Base-by-base conservation (phyloP, 1,140 invertebrate genomes). In the Eueides isabella region DNA sequence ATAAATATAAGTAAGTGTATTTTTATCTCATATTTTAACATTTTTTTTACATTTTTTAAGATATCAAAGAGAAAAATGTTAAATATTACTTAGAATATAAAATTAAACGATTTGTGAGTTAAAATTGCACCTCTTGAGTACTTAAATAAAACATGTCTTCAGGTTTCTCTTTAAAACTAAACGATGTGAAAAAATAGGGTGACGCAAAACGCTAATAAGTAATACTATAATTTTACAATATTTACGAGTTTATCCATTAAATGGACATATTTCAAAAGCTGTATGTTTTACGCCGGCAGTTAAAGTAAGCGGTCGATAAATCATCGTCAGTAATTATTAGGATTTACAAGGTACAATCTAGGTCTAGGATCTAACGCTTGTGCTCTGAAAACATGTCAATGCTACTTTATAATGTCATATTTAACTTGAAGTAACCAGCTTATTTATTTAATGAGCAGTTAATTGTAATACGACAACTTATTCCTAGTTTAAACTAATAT, bases 261-360 rank as follows among this genome's bases (percentile, higher is more conserved):
- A 23, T 9, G 11, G 6, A 55, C 48, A 30, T 38, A 44, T 67
- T 62, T 62, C 61, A 62, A 14, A 62, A 62, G 14, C 61, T 62
- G 26, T 62, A 61, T 28, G 61, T 62, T 62, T 62, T 62, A 62
- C 61, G 61, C 29, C 61, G 28, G 61, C 16, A 62, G 61, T 62
- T 62, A 62, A 62, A 62, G 61, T 62, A 30, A 62, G 61, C 61
- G 61, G 61, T 29, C 61, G 67, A 70, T 70, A 73, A 73, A 73
- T 73, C 71, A 67, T 73, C 55, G 41, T 67, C 64, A 73, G 35
- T 73, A 73, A 73, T 73, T 73, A 73, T 67, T 73, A 67, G 71
- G 71, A 73, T 67, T 23, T 69, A 73, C 71, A 67, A 67, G 71
- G 71, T 44, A 61, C 61, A 38, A 73, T 73, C 71, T 73, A 73